Base-by-base conservation (phyloP, 2,113 vertebrate species). In the Lycocorax pyrrhopterus region DNA sequence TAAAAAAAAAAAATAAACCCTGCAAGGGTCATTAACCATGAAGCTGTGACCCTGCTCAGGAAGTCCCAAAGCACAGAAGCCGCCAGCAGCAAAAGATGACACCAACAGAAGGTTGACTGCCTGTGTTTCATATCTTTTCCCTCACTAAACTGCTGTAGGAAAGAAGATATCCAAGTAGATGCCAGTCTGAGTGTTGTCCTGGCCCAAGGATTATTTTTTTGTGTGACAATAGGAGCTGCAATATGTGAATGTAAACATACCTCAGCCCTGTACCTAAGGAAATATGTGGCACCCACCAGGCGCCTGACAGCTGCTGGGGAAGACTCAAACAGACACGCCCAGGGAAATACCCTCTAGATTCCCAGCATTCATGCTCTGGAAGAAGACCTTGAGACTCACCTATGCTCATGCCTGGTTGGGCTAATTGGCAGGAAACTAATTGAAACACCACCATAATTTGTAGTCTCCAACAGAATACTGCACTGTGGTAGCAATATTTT, bases 371-470 rank as follows among this genome's bases (percentile, higher is more conserved):
- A 3, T 10, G 21, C 46, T 76, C 32, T 51, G n/a, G 22, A 85
- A 68, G 32, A 55, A 84, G 77, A 49, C 46, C 46, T 32, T 29
- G 12, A 2, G 1, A n/a, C 12, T 46, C 58, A 35, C 14, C 30
- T 46, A 13, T 3, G 5, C 7, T 67, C n/a, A 13, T 0, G 0
- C 6, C 52, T 8, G 1, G 7, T 12, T 78, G 80, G 35, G 59
- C 30, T 41, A 63, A 41, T 25, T 72, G 55, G 18, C 39, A 60
- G n/a, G 37, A 68, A 86, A 72, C 12, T 59, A 49, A 64, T 8
- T 30, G 51, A 90, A 96, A 30, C 25, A 64, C 6, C 22, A 47
- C 22, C 2, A 2, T 56, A 33, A 78, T n/a, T 74, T 64, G n/a
- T 67, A 72, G 17, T 23, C 29, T 78, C 25, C 41, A 55, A 39